Conservation (phyloP, 2,113 vertebrate species). For the Potamarius usumacintae region DNA sequence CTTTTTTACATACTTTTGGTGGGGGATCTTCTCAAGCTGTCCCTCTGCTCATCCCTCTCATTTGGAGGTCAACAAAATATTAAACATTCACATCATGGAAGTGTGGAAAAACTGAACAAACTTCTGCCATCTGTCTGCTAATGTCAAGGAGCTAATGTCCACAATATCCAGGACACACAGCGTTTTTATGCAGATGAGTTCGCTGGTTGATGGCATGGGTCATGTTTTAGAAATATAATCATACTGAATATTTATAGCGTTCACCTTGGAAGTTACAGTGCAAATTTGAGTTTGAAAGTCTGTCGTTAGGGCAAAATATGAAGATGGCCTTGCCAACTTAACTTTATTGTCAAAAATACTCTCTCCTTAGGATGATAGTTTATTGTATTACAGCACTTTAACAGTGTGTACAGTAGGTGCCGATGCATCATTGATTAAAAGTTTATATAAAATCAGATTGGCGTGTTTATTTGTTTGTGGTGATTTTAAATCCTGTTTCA, state of each 20-base stretch:
- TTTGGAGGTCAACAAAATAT: conserved; percentile 36
- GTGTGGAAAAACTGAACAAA: neutral
- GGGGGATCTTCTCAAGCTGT: neutral
- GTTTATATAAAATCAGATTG: neutral
- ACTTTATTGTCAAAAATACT: neutral
- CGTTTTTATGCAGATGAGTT: conserved; percentile 29
- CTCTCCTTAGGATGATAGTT: neutral
- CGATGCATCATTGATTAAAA: neutral
- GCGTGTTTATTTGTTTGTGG: neutral
- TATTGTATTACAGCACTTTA: neutral
- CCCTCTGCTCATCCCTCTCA: neutral
- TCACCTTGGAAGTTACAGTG: conserved; percentile 22
- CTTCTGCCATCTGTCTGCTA: conserved; percentile 41
- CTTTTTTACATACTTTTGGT: neutral
- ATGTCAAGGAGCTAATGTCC: neutral
- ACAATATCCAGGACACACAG: neutral
- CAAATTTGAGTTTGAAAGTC: conserved; percentile 12
- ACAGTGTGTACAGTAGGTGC: neutral
- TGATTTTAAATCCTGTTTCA: neutral
- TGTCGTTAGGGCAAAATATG: neutral
- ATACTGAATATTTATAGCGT: conserved; percentile 29
- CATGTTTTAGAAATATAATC: conserved; percentile 9
- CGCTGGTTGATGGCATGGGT: conserved; percentile 12
- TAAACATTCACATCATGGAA: conserved; percentile 33
- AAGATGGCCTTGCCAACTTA: neutral